Evolutionary conservation across 2,888 invertebrate genomes (phyloP).

Genomic region (Hirtodrosophila trivittata): DNA sequence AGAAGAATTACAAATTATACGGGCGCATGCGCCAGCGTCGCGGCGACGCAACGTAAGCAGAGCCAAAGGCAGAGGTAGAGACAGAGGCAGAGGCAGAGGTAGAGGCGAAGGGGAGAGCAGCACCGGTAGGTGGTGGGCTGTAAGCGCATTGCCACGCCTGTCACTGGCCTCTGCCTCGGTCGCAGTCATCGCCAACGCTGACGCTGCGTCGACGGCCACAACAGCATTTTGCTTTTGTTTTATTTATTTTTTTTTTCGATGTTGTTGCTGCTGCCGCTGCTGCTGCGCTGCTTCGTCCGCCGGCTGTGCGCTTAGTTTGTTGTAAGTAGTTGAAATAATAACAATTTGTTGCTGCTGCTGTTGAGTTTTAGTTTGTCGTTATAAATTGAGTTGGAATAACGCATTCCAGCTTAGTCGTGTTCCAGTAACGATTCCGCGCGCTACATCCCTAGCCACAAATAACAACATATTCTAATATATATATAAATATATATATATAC

Average conservation of each 20-base stretch:
- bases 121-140: constrained; percentile 45
- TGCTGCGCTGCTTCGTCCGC: constrained; percentile 20
- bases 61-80: constrained; percentile 17
- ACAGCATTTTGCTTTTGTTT: constrained; percentile 23
- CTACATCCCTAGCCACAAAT: constrained; percentile 36
- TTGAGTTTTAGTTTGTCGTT: constrained; percentile 75
- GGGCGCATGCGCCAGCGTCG: constrained; percentile 28
- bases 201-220: constrained; percentile 6
- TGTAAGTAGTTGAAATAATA: constrained; percentile 63
- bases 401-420: constrained; percentile 82
- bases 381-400: constrained; percentile 82
- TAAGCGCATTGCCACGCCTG: constrained; percentile 13
- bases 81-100: constrained; percentile 8
- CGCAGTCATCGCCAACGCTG: neutral
- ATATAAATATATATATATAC: constrained; percentile 1
- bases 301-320: constrained; percentile 40
- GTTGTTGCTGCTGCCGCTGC: constrained; percentile 23
- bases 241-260: constrained; percentile 22
- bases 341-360: constrained; percentile 29
- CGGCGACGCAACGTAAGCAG: constrained; percentile 17
- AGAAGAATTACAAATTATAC: constrained; percentile 8
- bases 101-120: constrained; percentile 16
- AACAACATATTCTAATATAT: constrained; percentile 20
- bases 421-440: constrained; percentile 82
- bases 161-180: constrained; percentile 22